Conservation (phyloP, 1,140 invertebrate species). For the Zaprionus camerounensis region DNA sequence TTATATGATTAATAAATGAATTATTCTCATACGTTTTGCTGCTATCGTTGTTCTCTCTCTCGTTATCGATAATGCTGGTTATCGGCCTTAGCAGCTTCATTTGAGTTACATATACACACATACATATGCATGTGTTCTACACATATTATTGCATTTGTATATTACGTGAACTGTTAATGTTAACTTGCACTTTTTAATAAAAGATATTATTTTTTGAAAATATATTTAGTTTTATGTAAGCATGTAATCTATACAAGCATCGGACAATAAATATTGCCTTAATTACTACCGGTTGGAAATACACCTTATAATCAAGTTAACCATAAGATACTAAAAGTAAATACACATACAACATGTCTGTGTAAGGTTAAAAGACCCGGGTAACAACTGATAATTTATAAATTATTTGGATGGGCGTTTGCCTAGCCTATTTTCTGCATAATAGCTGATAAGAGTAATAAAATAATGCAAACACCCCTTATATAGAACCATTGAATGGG, state of each 20-base stretch:
- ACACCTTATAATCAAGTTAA: background rate
- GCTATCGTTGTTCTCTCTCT: background rate
- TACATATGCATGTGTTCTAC: background rate
- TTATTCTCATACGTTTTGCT: background rate
- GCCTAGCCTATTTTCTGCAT: background rate
- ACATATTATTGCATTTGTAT: background rate
- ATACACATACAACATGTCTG: background rate
- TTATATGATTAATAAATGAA: constrained; percentile 4
- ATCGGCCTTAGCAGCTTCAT: constrained; percentile 13
- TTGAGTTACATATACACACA: background rate
- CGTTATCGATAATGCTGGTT: constrained; percentile 19
- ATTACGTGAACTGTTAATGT: constrained; percentile 14
- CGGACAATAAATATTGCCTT: constrained; percentile 6
- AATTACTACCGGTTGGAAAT: constrained; percentile 1
- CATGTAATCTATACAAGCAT: background rate
- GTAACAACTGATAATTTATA: constrained; percentile 16
- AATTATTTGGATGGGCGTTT: constrained; percentile 21
- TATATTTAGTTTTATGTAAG: constrained; percentile 12
- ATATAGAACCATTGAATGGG: constrained; percentile 23
- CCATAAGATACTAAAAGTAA: background rate
- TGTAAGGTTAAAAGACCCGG: constrained; percentile 11
- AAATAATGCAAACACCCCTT: constrained; percentile 34
- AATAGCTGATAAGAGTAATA: constrained; percentile 25
- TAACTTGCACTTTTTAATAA: constrained; percentile 14
- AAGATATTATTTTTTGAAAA: background rate